These are phyloP conservation scores for Mallotus villosus DNA, from an alignment of 2,797 vertebrate species.

Conservation along the genomic window DNA sequence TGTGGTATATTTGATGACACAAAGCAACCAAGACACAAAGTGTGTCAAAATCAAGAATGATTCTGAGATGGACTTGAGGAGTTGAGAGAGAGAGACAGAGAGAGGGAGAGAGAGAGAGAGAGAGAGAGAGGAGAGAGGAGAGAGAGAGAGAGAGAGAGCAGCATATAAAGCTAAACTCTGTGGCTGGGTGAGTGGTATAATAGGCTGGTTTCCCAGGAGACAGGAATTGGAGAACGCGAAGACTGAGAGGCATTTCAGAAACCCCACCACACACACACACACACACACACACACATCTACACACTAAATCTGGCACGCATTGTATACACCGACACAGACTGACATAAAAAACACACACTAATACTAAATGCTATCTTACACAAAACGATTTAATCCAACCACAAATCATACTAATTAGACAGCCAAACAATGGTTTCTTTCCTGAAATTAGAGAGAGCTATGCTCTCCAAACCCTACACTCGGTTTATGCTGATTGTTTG, in stretches of 20 bases:
- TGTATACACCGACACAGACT: background rate
- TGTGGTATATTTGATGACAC: no score
- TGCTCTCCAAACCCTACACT: no score
- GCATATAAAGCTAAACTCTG: constrained; percentile 53
- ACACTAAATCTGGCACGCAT: background rate
- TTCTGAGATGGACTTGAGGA: no score
- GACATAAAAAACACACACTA: constrained; percentile 9
- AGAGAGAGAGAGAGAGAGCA: constrained; percentile 20
- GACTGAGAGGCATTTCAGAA: constrained; percentile 33
- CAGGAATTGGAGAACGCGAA: constrained; percentile 38
- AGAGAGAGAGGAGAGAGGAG: constrained; percentile 32
- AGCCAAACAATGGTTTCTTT: no score
- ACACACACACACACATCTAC: constrained; percentile 9
- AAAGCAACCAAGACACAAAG: no score
- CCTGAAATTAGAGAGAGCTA: no score
- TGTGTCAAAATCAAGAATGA: background rate
- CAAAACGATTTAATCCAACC: no score
- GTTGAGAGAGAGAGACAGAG: background rate
- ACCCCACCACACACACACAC: constrained; percentile 6
- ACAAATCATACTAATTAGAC: no score
- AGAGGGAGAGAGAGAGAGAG: background rate
- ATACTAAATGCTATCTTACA: constrained; percentile 25
- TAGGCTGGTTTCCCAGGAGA: constrained; percentile 66
- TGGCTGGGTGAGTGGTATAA: constrained; percentile 58
- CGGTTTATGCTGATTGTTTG: no score